Conservation (phyloP, 92 coral and sea anemone species). For the Epizoanthus fatuus region DNA sequence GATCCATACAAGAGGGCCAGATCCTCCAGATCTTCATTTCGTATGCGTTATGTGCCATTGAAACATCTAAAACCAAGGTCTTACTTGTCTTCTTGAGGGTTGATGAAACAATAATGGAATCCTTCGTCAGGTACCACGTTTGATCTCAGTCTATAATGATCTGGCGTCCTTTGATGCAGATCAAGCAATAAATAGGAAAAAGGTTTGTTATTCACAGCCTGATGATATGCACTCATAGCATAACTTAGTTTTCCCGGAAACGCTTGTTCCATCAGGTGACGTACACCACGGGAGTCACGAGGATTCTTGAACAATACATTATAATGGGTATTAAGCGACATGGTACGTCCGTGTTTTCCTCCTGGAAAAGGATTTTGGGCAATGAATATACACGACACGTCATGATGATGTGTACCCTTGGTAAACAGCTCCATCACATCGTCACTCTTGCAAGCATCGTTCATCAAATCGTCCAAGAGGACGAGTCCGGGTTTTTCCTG, state of each 20-base stretch:
- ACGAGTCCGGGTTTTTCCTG: background rate
- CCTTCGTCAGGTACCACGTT: background rate
- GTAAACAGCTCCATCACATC: background rate
- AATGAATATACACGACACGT: background rate
- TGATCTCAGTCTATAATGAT: background rate
- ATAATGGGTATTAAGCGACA: background rate
- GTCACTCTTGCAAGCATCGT: background rate
- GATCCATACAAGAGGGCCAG: no score
- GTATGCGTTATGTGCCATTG: no score
- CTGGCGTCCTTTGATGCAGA: background rate
- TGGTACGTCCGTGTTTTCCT: background rate
- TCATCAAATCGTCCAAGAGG: slow-evolving; percentile 15
- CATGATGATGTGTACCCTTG: slow-evolving; percentile 12
- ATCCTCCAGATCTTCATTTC: no score
- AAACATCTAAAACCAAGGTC: no score
- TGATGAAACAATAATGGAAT: no score
- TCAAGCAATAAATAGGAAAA: slow-evolving; percentile 1
- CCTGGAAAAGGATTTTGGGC: background rate
- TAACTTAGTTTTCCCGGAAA: background rate
- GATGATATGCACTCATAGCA: background rate
- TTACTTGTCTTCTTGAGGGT: no score
- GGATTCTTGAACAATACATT: background rate
- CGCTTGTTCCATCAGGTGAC: background rate
- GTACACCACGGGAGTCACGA: no score
- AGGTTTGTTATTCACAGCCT: background rate